Conservation (phyloP, 2,797 vertebrate genomes). For the Spinus pinus region DNA sequence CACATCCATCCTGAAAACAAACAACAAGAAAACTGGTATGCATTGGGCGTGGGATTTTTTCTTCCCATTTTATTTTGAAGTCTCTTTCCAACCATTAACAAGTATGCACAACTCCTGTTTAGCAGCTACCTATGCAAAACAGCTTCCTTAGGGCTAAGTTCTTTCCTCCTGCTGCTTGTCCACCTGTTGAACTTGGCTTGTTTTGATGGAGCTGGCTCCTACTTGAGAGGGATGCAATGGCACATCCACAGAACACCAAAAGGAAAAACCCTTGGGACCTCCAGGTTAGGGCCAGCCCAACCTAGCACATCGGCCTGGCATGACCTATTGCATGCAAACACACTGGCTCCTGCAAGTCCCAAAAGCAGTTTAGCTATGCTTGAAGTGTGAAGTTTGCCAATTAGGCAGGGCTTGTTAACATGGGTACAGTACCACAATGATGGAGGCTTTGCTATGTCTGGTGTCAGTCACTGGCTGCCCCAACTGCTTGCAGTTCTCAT, state of each 20-base stretch:
- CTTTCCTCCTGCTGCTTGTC: not conserved
- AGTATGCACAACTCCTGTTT: not conserved
- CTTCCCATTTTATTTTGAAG: not conserved
- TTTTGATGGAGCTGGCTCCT: not conserved
- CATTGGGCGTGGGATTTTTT: not conserved
- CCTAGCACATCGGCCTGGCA: not conserved
- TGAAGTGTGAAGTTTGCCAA: not conserved
- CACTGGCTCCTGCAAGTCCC: not conserved
- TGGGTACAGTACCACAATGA: not conserved
- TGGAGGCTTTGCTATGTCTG: not conserved
- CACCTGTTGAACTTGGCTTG: not conserved
- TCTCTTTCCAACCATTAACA: not conserved
- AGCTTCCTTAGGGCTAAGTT: not conserved
- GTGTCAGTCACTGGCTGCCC: not conserved
- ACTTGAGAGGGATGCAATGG: not conserved
- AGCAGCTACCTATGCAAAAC: not conserved
- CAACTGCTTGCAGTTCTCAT: not conserved
- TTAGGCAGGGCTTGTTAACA: not conserved
- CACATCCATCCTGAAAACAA: not conserved
- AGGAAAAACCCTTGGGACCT: not conserved
- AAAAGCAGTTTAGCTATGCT: not conserved
- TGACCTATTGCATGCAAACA: not conserved
- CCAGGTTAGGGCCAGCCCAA: not conserved
- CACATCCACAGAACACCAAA: not conserved
- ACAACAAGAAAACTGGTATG: not conserved